Evolutionary conservation across 2,888 invertebrate species (phyloP).

Genomic region (Trissolcus brochymenae): DNA sequence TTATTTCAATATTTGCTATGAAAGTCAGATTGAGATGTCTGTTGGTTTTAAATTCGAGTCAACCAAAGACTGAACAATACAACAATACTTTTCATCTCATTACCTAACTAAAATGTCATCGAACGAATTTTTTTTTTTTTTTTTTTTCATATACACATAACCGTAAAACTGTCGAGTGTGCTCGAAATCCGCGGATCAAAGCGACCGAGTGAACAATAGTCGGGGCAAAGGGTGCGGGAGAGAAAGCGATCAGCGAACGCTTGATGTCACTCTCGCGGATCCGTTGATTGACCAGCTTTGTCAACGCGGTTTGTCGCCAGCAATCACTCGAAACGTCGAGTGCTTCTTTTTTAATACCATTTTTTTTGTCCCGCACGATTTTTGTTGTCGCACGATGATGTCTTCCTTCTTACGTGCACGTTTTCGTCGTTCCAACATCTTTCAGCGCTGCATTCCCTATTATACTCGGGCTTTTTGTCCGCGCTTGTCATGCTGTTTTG

Average conservation of each 20-base stretch:
- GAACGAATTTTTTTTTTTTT: slow-evolving; percentile 8
- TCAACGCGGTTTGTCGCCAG: slow-evolving; percentile 54
- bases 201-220: slow-evolving; percentile 35
- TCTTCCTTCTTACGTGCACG: slow-evolving; percentile 26
- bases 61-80: background rate
- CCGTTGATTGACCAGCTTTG: slow-evolving; percentile 55
- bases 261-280: slow-evolving; percentile 37
- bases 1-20: no score
- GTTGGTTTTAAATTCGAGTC: no score
- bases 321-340: slow-evolving; percentile 20
- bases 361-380: slow-evolving; percentile 6
- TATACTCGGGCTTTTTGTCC: slow-evolving; percentile 24
- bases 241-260: slow-evolving; percentile 27
- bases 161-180: slow-evolving; percentile 14
- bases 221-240: slow-evolving; percentile 13
- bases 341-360: slow-evolving; percentile 15
- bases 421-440: slow-evolving; percentile 22
- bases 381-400: slow-evolving; percentile 13
- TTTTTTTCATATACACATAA: slow-evolving; percentile 9
- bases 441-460: slow-evolving; percentile 23
- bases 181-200: slow-evolving; percentile 29
- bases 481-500: slow-evolving; percentile 17
- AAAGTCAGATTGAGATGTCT: no score
- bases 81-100: slow-evolving; percentile 31
- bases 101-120: slow-evolving; percentile 19